Evolutionary conservation across 2,888 invertebrate species (phyloP), one percentile per base, ranked within the genome.

Genomic region (Pristionchus exspectatus): DNA sequence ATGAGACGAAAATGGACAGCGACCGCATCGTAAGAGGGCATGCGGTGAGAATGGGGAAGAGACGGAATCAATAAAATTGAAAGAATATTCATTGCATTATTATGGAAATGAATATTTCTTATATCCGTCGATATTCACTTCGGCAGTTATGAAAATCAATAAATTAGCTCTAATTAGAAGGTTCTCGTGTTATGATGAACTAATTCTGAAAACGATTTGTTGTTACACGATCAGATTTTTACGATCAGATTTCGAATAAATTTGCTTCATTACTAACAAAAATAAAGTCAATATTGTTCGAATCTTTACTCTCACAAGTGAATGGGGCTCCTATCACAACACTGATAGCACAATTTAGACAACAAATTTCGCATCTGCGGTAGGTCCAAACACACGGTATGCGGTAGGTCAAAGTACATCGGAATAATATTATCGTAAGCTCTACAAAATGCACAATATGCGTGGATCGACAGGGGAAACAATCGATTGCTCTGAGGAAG

Each of bases 381-480:
- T 38, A 38, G 38, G 38, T 38, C 38, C 38, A 38, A 38, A 5
- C 38, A 44, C 44, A 50, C 56, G 16, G 56, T 21, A 16, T 77
- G 16, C 77, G 77, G 77, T 77, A 77, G 77, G 77, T 77, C 77
- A 77, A 77, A 44, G 38, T 38, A 38, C 38, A 30, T n/a, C n/a
- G n/a, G 18, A 30, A 33, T 72, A 50, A 38, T 44, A 44, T 77
- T 44, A 38, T 38, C n/a, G 44, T 77, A 77, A 77, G 77, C 77
- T 77, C 77, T 77, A 77, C 77, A 44, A 77, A 77, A 77, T 77
- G 77, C 77, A 77, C 77, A 77, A 77, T 77, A 77, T 77, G 77
- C 77, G 77, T 77, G n/a, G 77, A 44, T 77, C 44, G 33, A 77
- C 44, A 24, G 77, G 24, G 0, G 7, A 14, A 10, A 2, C 21